These are phyloP conservation scores for Zophobas morio DNA, from an alignment of 1,140 invertebrate species.

Conservation along the genomic window DNA sequence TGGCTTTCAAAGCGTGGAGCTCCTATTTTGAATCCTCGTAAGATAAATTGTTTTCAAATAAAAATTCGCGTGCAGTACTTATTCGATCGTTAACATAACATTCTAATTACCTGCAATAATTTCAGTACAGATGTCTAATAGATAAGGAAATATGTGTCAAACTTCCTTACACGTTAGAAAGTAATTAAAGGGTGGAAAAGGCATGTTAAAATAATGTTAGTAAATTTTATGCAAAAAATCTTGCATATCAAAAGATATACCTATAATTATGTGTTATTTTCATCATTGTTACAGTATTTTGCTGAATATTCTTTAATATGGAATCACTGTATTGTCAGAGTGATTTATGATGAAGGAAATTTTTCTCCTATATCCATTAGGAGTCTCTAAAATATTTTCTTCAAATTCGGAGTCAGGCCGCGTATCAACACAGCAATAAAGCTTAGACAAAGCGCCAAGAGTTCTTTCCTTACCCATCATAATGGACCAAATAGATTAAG, in stretches of 20 bases:
- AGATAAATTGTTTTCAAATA: background rate
- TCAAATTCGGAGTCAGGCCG: slow-evolving; percentile 19
- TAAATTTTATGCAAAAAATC: no score
- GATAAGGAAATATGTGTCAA: slow-evolving; percentile 41
- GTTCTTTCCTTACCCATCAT: slow-evolving; percentile 11
- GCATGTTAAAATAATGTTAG: background rate
- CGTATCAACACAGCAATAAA: slow-evolving; percentile 25
- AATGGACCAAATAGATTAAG: slow-evolving; percentile 14
- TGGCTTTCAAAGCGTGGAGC: no score
- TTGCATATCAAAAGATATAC: no score
- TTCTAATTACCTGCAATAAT: slow-evolving; percentile 41
- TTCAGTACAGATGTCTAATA: slow-evolving; percentile 37
- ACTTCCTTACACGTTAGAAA: slow-evolving; percentile 41
- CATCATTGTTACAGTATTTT: background rate
- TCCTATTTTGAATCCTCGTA: background rate
- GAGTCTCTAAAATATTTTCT: slow-evolving; percentile 15
- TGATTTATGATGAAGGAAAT: background rate
- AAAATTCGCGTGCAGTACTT: slow-evolving; percentile 17
- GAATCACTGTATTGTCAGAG: background rate
- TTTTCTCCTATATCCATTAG: background rate
- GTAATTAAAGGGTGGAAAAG: slow-evolving; percentile 9
- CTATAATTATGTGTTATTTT: background rate
- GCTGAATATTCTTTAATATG: no score
- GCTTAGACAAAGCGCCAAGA: slow-evolving; percentile 19
- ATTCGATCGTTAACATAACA: slow-evolving; percentile 32